Base-by-base conservation (phyloP, 2,888 invertebrate genomes). In the Mycalesis mineus region DNA sequence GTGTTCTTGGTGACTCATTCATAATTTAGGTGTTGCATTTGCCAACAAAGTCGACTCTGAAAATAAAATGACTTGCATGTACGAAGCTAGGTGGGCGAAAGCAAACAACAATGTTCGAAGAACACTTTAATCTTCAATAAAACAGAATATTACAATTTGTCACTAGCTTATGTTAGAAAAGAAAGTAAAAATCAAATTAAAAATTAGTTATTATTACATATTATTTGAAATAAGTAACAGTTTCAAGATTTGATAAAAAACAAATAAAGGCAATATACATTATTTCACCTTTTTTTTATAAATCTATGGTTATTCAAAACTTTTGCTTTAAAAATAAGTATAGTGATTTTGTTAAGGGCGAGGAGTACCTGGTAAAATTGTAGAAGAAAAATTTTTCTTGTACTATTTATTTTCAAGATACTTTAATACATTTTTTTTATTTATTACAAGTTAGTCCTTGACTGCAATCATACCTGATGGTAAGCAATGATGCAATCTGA, bases 141-240 rank as follows among this genome's bases (percentile, higher is more conserved):
- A 89, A 88, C 88, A 86, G 84, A 84, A 86, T 84, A 80, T 84
- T 85, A 84, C 85, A 87, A 85, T 84, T 86, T 84, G 80, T 78
- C 80, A 84, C 84, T 88, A 87, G 82, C 79, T 84, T 84, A 86
- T 68, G 79, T 84, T 83, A 84, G 81, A 82, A 62, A 64, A 58
- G 63, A 67, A 74, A 78, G 75, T 77, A 75, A 73, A 78, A 82
- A 77, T 75, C 66, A 77, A 77, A 77, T 75, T 65, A 74, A 71
- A 69, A 72, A 80, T 85, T 80, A 84, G 78, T 82, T 76, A 64
- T 68, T 72, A 63, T 42, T 55, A 55, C 48, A 74, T 69, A 73
- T 76, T 70, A 44, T 52, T n/a, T 72, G 70, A 64, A 73, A 76
- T 79, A 77, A 75, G 77, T 75, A 70, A 77, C 74, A 74, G 39